Conservation (phyloP, 2,113 vertebrate genomes). For the Sphaerodactylus townsendi region DNA sequence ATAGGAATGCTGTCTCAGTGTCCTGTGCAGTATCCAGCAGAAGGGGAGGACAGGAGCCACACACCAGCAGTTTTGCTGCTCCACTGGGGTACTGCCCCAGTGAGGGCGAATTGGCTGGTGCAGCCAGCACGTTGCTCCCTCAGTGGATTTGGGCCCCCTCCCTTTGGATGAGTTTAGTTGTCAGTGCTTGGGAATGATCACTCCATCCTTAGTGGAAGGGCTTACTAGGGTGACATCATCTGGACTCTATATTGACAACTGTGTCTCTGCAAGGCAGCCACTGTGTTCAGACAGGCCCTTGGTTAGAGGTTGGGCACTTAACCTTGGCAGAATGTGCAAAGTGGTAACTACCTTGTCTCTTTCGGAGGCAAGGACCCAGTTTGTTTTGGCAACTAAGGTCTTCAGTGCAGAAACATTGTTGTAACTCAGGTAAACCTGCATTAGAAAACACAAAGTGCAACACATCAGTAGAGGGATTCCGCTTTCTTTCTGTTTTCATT, state of each 20-base stretch:
- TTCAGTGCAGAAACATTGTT: conserved; percentile 95
- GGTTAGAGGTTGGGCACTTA: background rate
- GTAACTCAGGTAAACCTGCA: conserved; percentile 95
- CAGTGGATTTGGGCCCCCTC: too few species aligned
- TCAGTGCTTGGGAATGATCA: background rate
- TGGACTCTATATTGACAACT: background rate
- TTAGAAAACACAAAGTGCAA: background rate
- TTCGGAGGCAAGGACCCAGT: conserved; percentile 88
- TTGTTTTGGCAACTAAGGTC: conserved; percentile 84
- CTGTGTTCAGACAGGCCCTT: background rate
- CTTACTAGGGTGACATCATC: background rate
- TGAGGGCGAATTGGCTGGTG: too few species aligned
- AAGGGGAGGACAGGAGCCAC: too few species aligned
- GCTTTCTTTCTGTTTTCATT: background rate
- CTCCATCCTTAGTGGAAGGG: background rate
- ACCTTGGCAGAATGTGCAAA: background rate
- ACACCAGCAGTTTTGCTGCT: too few species aligned
- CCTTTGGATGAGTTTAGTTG: too few species aligned
- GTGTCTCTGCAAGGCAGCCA: background rate
- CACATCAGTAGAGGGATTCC: background rate
- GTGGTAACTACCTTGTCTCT: conserved; percentile 81
- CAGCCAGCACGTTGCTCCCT: too few species aligned
- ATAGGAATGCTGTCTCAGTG: too few species aligned
- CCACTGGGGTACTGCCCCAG: too few species aligned
- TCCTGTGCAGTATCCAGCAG: too few species aligned